A percentile compares a stretch with the other conserved stretches of the same genome.
Conservation (phyloP, 2,797 vertebrate species). For the Eurystomus glaucurus region DNA sequence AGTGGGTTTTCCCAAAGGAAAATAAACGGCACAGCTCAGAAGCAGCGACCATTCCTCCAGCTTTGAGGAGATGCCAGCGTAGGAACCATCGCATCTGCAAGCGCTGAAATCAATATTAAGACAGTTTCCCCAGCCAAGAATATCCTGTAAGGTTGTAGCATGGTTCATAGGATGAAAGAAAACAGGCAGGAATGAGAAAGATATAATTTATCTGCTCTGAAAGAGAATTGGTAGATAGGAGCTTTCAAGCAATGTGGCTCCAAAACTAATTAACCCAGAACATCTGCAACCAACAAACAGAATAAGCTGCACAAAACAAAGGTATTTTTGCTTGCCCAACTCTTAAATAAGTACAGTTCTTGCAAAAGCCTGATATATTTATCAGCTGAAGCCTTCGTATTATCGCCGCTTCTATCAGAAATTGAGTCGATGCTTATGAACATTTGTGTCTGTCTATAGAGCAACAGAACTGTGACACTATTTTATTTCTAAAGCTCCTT, state of each 20-base stretch:
- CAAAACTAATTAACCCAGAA: background rate
- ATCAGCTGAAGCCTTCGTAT: background rate
- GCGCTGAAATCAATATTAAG: background rate
- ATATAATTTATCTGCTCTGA: background rate
- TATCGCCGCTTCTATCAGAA: background rate
- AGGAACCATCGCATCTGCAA: background rate
- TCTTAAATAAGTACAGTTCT: background rate
- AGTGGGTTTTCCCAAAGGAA: background rate
- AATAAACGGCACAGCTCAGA: background rate
- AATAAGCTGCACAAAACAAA: background rate
- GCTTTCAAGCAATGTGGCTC: background rate
- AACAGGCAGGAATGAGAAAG: background rate
- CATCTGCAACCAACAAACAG: accelerated
- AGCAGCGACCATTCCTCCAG: background rate
- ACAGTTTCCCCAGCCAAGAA: background rate
- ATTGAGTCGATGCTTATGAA: accelerated
- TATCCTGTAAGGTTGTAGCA: background rate
- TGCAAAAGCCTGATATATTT: background rate
- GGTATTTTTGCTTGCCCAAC: background rate
- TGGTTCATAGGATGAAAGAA: background rate
- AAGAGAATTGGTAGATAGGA: background rate
- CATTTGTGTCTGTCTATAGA: background rate
- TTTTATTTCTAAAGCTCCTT: background rate
- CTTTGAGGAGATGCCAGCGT: background rate
- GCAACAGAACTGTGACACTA: background rate